A percentile compares a stretch with the other conserved stretches of the same genome.
These are phyloP conservation scores for Xestia rhomboidea DNA, from an alignment of 2,888 invertebrate species.

Conservation along the genomic window DNA sequence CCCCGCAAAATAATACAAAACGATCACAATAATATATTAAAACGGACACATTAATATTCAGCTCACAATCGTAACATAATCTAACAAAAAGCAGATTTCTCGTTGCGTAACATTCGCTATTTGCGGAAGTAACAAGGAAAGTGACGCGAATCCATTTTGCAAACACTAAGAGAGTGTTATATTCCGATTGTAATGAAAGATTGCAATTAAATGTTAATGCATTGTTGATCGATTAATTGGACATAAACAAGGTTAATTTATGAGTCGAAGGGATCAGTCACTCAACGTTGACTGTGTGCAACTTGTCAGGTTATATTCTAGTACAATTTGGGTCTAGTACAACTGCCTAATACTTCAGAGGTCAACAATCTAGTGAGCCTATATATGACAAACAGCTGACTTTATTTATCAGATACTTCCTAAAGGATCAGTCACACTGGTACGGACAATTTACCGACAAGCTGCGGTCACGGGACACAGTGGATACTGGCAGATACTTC, in stretches of 20 bases:
- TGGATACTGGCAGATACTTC: background rate
- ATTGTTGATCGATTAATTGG: constrained; percentile 8
- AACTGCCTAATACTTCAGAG: background rate
- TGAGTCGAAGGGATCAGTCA: background rate
- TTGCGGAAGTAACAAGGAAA: constrained; percentile 60
- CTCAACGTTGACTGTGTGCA: background rate
- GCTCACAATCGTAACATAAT: constrained; percentile 47
- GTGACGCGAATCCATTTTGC: constrained; percentile 57
- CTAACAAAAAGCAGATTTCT: constrained; percentile 57
- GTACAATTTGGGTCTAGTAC: background rate
- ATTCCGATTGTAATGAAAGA: constrained; percentile 20
- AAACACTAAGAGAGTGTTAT: constrained; percentile 45
- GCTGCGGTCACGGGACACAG: background rate
- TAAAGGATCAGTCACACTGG: background rate
- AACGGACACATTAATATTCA: constrained; percentile 52
- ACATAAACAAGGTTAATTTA: background rate
- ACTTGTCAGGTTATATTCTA: background rate
- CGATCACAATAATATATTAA: constrained; percentile 33
- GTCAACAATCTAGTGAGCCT: background rate
- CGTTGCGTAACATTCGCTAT: constrained; percentile 52
- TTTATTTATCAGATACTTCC: background rate
- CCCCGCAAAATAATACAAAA: background rate
- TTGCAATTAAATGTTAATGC: constrained; percentile 1
- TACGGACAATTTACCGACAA: background rate
- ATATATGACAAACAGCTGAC: background rate